Base-by-base conservation (phyloP, 2,888 invertebrate genomes). In the Acleris holmiana region DNA sequence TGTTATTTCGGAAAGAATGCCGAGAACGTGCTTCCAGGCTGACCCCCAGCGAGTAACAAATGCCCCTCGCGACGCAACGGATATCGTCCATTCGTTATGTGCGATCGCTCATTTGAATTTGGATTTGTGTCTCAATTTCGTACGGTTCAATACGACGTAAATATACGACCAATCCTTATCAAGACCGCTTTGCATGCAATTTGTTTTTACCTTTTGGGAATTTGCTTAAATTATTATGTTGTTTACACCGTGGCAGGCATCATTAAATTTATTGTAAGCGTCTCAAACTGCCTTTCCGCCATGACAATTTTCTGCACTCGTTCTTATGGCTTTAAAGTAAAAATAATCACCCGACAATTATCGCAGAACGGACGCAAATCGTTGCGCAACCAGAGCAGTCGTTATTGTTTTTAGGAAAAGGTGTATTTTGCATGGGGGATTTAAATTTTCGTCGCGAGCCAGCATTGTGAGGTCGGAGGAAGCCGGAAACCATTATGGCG, bases 1-100 rank as follows among this genome's bases (percentile, higher is more conserved):
- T 83, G 88, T 86, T 89, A 88, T 89, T 88, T 89, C 73, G 84
- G 84, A 88, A 90, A 86, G 89, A 90, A 90, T 89, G 89, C 78
- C 71, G 72, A 78, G 88, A 88, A 89, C 89, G 89, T 89, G 89
- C 89, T 87, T 85, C 88, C 81, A 83, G 73, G 77, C 76, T 86
- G 89, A 88, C 88, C 88, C 89, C 88, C 85, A 78, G 77, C 76
- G 82, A 78, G 83, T 85, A 82, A 88, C 88, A 86, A 88, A 88
- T 86, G 82, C 80, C 81, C 81, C 76, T 73, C 74, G 76, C 76
- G 76, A 76, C 77, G 73, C 76, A 77, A 82, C 83, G 82, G 84
- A 87, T 85, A 83, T 81, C 80, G 75, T 77, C 83, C 84, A 88
- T 90, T 85, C 83, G 85, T 89, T 87, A 85, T 79, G 74, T 80